phyloP scores from a whole-genome alignment of 2,113 vertebrate genomes.

The Notechis scutatus region DNA sequence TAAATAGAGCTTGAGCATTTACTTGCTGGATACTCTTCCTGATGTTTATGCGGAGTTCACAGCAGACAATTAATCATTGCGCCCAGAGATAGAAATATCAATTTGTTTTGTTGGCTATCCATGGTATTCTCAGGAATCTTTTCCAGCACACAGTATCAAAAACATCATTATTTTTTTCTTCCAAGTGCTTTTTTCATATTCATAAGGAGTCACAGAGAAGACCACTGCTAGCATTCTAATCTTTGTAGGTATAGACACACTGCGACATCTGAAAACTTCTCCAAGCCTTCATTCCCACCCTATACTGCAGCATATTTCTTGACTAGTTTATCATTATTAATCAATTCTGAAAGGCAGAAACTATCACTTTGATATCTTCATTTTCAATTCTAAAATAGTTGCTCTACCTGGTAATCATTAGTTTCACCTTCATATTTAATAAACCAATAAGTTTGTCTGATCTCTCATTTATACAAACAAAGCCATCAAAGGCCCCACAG shows the following conservation, averaged over 20 bases:
- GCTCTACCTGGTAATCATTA: neutral
- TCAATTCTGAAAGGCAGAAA: neutral
- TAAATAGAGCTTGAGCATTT: neutral
- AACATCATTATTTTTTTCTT: neutral
- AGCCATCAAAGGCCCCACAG: neutral
- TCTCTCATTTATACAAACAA: neutral
- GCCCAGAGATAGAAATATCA: neutral
- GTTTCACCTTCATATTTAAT: neutral
- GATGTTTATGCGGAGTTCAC: neutral
- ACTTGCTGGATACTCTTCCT: neutral
- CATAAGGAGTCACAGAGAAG: neutral
- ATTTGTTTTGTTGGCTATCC: neutral
- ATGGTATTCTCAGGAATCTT: neutral
- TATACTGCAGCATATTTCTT: neutral
- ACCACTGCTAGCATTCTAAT: neutral
- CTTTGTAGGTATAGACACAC: neutral
- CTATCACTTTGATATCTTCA: neutral
- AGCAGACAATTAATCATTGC: neutral
- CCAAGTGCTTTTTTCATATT: neutral
- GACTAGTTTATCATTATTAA: neutral
- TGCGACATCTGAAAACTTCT: neutral
- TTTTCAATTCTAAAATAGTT: neutral
- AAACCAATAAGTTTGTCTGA: neutral
- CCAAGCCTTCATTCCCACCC: neutral
- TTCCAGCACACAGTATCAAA: neutral